Conservation (phyloP, 2,113 vertebrate genomes). For the Astatoreochromis straeleni region DNA sequence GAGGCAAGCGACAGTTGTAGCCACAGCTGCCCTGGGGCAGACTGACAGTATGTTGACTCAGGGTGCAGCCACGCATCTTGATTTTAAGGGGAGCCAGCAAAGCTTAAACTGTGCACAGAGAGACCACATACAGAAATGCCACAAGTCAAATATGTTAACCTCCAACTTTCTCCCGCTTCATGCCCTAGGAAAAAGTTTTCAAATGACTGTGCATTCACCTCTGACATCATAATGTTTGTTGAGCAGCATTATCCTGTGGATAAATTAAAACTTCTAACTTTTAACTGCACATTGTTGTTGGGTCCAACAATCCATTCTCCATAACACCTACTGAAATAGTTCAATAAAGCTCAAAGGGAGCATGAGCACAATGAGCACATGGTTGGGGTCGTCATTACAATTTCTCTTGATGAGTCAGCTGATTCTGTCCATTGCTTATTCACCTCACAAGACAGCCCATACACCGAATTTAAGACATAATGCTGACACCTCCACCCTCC, state of each 20-base stretch:
- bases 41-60: not conserved
- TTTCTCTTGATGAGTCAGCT: not conserved
- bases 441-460: not conserved
- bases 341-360: not conserved
- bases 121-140: not conserved
- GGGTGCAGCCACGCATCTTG: not conserved
- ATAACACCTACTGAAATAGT: not conserved
- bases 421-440: not conserved
- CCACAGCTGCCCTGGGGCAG: not conserved
- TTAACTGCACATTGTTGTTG: not conserved
- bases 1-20: not conserved
- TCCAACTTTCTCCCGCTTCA: not conserved
- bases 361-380: not conserved
- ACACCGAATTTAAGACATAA: not conserved
- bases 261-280: not conserved
- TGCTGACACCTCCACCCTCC: not conserved
- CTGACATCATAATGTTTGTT: not conserved
- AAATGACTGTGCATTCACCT: not conserved
- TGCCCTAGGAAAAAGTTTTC: not conserved
- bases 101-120: not conserved
- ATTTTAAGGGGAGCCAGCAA: not conserved
- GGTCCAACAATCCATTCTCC: not conserved
- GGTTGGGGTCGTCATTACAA: not conserved
- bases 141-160: not conserved
- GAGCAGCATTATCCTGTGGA: not conserved